Percentiles rank a stretch among this genome's conserved stretches.
phyloP scores from a whole-genome alignment of 2,888 invertebrate genomes.

The Tiphia femorata region DNA sequence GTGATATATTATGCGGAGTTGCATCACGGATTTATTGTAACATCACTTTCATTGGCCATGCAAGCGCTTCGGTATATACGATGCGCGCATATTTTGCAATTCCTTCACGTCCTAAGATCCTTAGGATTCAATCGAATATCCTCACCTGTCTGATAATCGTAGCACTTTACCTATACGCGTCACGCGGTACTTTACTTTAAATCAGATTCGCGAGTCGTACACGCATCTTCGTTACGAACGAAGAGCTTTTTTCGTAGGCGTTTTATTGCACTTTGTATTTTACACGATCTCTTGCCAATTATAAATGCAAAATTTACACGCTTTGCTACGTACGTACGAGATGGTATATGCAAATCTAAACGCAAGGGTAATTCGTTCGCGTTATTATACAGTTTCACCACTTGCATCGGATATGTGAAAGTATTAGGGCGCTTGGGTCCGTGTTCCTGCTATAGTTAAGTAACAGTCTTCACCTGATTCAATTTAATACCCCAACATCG shows the following conservation, averaged over 20 bases:
- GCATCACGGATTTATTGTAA: constrained; percentile 59
- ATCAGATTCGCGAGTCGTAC: too few species aligned
- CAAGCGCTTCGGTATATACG: constrained; percentile 27
- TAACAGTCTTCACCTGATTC: constrained; percentile 65
- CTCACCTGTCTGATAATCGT: too few species aligned
- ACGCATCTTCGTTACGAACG: too few species aligned
- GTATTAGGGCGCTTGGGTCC: constrained; percentile 44
- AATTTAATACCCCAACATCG: constrained; percentile 65
- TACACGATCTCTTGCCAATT: neutral
- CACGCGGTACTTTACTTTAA: too few species aligned
- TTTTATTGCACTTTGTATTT: too few species aligned
- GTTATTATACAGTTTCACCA: constrained; percentile 39
- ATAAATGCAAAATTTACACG: too few species aligned
- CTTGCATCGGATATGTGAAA: constrained; percentile 47
- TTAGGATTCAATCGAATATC: too few species aligned
- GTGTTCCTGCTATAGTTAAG: constrained; percentile 55
- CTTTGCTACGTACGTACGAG: too few species aligned
- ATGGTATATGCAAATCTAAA: neutral
- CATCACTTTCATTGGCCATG: constrained; percentile 51
- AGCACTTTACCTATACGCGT: too few species aligned
- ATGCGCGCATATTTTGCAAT: constrained; percentile 18
- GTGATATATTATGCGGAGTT: constrained; percentile 57
- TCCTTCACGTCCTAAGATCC: neutral
- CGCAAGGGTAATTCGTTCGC: constrained; percentile 17
- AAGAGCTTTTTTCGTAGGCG: too few species aligned